A percentile compares a stretch with the other conserved stretches of the same genome.
These are phyloP conservation scores for Drosophila subobscura DNA, from an alignment of 1,140 invertebrate genomes.

Conservation along the genomic window DNA sequence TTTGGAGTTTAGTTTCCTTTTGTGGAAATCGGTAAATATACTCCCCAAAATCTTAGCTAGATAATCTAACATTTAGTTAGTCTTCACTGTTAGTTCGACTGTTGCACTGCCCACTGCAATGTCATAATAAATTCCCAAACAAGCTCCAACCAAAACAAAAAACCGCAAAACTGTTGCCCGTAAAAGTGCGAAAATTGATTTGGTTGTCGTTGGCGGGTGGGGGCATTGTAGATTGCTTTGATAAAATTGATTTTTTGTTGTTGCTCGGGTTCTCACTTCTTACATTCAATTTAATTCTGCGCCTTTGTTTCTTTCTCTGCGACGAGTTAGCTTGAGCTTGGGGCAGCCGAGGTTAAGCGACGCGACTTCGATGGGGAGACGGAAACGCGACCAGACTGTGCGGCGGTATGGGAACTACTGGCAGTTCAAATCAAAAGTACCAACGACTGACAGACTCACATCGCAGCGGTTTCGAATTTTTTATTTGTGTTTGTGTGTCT, in stretches of 20 bases:
- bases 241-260: conserved; percentile 32
- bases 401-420: conserved; percentile 65
- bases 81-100: too few species aligned
- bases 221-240: conserved; percentile 12
- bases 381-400: conserved; percentile 57
- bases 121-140: too few species aligned
- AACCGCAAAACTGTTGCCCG: background rate
- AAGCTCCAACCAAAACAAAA: background rate
- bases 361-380: conserved; percentile 33
- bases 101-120: too few species aligned
- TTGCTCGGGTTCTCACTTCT: conserved; percentile 21
- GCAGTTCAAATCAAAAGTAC: conserved; percentile 9
- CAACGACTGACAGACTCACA: too few species aligned
- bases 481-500: conserved; percentile 13
- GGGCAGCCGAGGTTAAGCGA: conserved; percentile 26
- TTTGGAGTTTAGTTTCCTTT: too few species aligned
- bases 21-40: too few species aligned
- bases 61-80: too few species aligned
- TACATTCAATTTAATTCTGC: conserved; percentile 5
- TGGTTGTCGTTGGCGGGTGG: background rate
- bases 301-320: conserved; percentile 5
- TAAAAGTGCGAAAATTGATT: conserved; percentile 4
- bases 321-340: conserved; percentile 24
- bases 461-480: background rate
- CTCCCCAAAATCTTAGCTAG: too few species aligned